Conservation (phyloP, 2,888 invertebrate genomes). For the Andrena bucephala region DNA sequence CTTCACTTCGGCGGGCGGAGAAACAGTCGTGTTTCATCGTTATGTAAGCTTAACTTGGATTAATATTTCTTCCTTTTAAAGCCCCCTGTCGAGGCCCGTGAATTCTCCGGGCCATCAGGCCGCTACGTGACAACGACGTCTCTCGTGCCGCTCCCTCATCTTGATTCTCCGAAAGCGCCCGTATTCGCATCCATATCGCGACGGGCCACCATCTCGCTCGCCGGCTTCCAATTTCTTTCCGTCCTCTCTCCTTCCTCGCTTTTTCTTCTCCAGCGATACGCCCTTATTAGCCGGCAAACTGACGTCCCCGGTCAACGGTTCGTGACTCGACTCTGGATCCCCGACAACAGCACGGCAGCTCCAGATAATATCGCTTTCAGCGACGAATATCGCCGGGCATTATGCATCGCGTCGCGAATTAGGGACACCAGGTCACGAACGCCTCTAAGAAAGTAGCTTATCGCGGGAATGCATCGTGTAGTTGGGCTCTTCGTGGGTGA, state of each 20-base stretch:
- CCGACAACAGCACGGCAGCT: neutral
- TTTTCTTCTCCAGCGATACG: slow-evolving; percentile 25
- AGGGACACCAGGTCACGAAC: neutral
- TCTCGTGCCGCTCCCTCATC: slow-evolving; percentile 41
- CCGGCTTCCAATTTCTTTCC: slow-evolving; percentile 38
- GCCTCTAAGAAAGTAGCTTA: neutral
- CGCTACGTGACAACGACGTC: slow-evolving; percentile 61
- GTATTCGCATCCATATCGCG: slow-evolving; percentile 49
- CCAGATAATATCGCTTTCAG: slow-evolving; percentile 17
- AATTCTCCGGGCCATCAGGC: slow-evolving; percentile 53
- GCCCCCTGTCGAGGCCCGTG: slow-evolving; percentile 46
- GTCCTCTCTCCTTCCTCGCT: neutral
- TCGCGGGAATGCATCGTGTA: neutral
- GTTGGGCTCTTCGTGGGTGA: neutral
- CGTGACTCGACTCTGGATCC: slow-evolving; percentile 45
- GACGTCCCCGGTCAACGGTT: slow-evolving; percentile 36
- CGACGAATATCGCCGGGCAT: slow-evolving; percentile 9
- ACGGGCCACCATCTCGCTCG: slow-evolving; percentile 23
- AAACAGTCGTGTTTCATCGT: slow-evolving; percentile 68
- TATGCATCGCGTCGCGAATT: slow-evolving; percentile 3
- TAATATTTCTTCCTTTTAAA: slow-evolving; percentile 71
- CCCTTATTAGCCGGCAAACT: slow-evolving; percentile 44
- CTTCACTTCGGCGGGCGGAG: slow-evolving; percentile 37
- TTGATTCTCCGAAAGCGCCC: slow-evolving; percentile 43
- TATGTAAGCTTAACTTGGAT: slow-evolving; percentile 69